Evolutionary conservation across 2,888 invertebrate species (phyloP), one percentile per base, ranked within the genome.

Genomic region (Tipula vernalis): DNA sequence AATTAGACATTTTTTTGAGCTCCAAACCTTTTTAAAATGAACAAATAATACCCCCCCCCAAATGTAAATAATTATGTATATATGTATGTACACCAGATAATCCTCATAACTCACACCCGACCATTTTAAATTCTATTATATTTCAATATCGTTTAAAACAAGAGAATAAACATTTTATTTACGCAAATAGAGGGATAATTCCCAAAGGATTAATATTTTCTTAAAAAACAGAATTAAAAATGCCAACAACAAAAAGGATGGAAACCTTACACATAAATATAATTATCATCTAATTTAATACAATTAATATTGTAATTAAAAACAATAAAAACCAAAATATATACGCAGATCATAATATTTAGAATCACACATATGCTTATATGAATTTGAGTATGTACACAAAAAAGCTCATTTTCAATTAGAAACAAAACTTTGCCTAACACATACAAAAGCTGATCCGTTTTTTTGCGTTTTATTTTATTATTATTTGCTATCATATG

Each of bases 211-310:
- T 71, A 71, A 71, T 71, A 71, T 3, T 71, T 71, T 71, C 18
- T 71, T 28, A 57, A 71, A 71, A 15, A 57, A 15, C 5, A 18
- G 15, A 57, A 57, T 57, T 57, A 57, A n/a, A 18, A 57, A 15
- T 15, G 15, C n/a, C 15, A 57, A 57, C 8, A 57, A 71, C 28
- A 28, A 71, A 28, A 28, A 71, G 8, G 57, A 5, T 57, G 18
- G 2, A 71, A 71, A 28, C 71, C 71, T 28, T 13, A 71, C 71
- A 71, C n/a, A 28, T 18, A 71, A 28, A 28, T 28, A 71, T 71
- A 71, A 71, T 71, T 71, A 71, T 71, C 71, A 71, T 71, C 71
- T 71, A 71, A 71, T 71, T 71, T 71, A 71, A 71, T 71, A 71
- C 71, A 71, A 71, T 71, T 71, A 28, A 71, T 28, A 71, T 28